Percentiles rank a stretch among this genome's conserved stretches.
These are phyloP conservation scores for Chionis minor DNA, from an alignment of 2,113 vertebrate genomes.

Conservation along the genomic window DNA sequence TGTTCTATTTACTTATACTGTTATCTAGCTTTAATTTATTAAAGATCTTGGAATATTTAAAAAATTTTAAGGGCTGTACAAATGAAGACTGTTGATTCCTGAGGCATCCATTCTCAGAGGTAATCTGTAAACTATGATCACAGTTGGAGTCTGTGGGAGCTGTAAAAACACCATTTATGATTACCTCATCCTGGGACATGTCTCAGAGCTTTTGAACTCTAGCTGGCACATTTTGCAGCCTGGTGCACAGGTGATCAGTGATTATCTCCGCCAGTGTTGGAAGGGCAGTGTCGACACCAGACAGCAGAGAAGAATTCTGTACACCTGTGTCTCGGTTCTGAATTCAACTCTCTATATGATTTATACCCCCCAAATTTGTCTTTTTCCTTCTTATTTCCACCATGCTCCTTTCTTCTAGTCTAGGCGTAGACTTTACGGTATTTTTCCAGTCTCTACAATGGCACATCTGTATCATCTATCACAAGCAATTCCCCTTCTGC, in stretches of 20 bases:
- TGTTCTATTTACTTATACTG: background rate
- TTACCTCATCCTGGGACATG: background rate
- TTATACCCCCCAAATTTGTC: background rate
- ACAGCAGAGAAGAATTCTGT: background rate
- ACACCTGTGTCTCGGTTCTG: background rate
- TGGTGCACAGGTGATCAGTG: background rate
- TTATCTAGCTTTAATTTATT: background rate
- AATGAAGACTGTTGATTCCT: background rate
- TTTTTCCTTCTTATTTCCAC: background rate
- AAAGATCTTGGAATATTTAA: background rate
- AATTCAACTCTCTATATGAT: background rate
- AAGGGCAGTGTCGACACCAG: background rate
- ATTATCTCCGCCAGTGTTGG: background rate
- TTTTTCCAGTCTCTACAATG: background rate
- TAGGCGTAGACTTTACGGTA: background rate
- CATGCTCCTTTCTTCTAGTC: background rate
- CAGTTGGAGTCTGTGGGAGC: background rate
- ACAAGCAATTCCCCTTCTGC: background rate
- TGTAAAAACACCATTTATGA: background rate
- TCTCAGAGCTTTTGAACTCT: background rate
- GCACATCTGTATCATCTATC: background rate
- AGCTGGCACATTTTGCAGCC: background rate
- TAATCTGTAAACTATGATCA: background rate
- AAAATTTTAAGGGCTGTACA: background rate
- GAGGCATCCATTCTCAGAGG: background rate